phyloP scores from a whole-genome alignment of 2,113 vertebrate species.

The Balaeniceps rex region DNA sequence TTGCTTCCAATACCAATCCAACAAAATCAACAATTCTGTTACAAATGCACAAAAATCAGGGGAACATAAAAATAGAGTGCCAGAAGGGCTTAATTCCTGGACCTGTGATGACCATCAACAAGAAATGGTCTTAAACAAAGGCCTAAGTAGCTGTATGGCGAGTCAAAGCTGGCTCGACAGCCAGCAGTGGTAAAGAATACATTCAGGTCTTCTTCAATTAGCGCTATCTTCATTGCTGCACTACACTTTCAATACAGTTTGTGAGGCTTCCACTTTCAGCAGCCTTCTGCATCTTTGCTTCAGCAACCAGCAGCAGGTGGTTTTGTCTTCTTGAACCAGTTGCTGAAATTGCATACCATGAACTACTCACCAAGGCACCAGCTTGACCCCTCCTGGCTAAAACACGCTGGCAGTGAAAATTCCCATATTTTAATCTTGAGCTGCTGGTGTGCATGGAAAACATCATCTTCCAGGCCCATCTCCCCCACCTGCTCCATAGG shows the following conservation, averaged over 20 bases:
- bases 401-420: not conserved
- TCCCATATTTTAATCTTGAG: not conserved
- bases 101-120: not conserved
- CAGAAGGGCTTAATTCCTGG: not conserved
- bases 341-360: slow-evolving; percentile 13
- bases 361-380: slow-evolving; percentile 16
- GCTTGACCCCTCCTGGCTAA: not conserved
- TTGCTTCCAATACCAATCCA: not conserved
- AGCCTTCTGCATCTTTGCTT: not conserved
- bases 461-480: not conserved
- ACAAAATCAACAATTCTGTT: not conserved
- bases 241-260: not conserved
- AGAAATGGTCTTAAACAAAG: not conserved
- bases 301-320: slow-evolving; percentile 11
- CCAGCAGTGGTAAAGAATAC: not conserved
- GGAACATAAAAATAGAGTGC: not conserved
- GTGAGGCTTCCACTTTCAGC: not conserved
- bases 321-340: not conserved
- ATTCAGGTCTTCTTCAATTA: not conserved
- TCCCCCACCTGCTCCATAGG: not conserved
- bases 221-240: not conserved
- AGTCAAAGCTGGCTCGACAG: not conserved
- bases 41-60: not conserved
- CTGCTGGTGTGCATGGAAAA: not conserved
- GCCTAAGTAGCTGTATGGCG: not conserved